Conservation (phyloP, 1,140 invertebrate species). For the Pristionchus pacificus region DNA sequence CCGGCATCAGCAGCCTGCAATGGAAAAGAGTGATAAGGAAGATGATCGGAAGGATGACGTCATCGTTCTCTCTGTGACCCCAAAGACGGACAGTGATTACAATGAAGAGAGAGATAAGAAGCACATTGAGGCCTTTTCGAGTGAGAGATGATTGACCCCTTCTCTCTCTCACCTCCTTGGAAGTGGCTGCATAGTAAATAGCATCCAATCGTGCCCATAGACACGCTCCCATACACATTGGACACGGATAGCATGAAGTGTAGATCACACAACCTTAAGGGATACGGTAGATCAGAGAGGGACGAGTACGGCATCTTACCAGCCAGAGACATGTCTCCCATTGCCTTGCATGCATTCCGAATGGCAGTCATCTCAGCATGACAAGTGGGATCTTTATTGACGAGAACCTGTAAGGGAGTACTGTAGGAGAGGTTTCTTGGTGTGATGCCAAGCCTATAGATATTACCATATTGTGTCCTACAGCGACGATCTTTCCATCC, state of each 20-base stretch:
- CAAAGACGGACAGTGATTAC: too few relatives aligned
- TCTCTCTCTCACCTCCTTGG: conserved; percentile 38
- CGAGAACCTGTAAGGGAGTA: conserved; percentile 38
- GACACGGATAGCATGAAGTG: conserved; percentile 56
- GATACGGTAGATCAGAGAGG: background rate
- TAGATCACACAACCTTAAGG: conserved; percentile 46
- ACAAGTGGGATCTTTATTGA: conserved; percentile 51
- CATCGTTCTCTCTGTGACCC: too few relatives aligned
- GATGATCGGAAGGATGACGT: too few relatives aligned
- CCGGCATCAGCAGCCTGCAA: conserved; percentile 42
- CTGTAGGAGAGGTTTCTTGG: too few relatives aligned
- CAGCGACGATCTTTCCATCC: conserved; percentile 43
- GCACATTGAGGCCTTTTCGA: too few relatives aligned
- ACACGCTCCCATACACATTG: conserved; percentile 56
- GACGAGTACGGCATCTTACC: conserved; percentile 10
- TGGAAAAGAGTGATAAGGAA: too few relatives aligned
- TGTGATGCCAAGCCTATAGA: conserved; percentile 9
- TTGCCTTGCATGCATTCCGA: conserved; percentile 43
- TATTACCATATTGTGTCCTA: conserved; percentile 51
- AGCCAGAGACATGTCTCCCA: conserved; percentile 15
- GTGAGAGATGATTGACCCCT: background rate
- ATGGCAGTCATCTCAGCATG: conserved; percentile 57
- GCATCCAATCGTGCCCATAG: conserved; percentile 50
- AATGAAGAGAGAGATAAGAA: too few relatives aligned
- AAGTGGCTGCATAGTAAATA: conserved; percentile 52